Evolutionary conservation across 2,888 invertebrate genomes (phyloP), one percentile per base, ranked within the genome.

Genomic region (Eilema griseolum): DNA sequence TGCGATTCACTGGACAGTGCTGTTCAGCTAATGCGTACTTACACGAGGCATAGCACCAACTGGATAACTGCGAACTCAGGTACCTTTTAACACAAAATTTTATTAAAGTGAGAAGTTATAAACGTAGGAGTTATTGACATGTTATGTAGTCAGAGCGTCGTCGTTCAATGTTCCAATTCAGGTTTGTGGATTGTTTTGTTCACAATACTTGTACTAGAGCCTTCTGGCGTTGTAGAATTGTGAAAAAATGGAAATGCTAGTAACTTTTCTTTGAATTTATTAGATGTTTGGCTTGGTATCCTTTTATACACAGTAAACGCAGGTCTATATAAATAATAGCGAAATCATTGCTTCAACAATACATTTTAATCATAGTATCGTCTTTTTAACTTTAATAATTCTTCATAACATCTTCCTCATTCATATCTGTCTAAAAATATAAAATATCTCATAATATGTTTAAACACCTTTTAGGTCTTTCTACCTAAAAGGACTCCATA

Each of bases 11-110:
- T 85, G 89, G 86, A 86, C 89, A 83, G 86, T 85, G 88, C 87
- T 86, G 89, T 88, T 90, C 85, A 78, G 75, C 89, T 91, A 91
- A 91, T 92, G 86, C 88, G 85, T 89, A 90, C 89, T 85, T 90
- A 89, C 85, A 86, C 75, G 75, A 78, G 77, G 76, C 63, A 73
- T 66, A 71, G 56, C 65, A 66, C 37, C 31, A 74, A 82, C 72
- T 74, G 73, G 7, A 3, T 33, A 57, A 83, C 80, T 85, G 10
- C 7, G 72, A 68, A 85, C 76, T 72, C 70, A 12, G 23, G 26
- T 37, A 66, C 56, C 12, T 33, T 56, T 61, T 46, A 41, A 12
- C 52, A n/a, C 12, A 28, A 16, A 26, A 46, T 41, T 41, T 60
- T 41, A 59, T 41, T 37, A 59, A 20, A 12, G 12, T 20, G 16